These are phyloP conservation scores for Rhimphoctona megacephalus DNA, from an alignment of 2,888 invertebrate genomes.

Conservation along the genomic window DNA sequence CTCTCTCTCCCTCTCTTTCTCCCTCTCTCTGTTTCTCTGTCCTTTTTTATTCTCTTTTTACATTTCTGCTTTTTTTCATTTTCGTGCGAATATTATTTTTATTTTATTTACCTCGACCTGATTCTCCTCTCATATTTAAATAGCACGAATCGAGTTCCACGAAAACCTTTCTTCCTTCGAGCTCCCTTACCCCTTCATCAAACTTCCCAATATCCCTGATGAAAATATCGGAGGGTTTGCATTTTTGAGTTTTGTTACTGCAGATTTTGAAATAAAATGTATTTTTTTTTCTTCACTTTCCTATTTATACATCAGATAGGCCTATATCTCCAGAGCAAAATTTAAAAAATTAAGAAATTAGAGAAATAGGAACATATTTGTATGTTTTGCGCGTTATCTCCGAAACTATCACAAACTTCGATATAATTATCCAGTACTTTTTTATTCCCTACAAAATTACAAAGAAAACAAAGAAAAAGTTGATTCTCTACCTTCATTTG, in stretches of 20 bases:
- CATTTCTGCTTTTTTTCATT: constrained; percentile 16
- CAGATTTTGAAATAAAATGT: neutral
- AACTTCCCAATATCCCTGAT: neutral
- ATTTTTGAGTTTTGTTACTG: neutral
- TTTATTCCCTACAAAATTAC: too few relatives aligned
- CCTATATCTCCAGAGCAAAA: too few relatives aligned
- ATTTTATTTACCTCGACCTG: constrained; percentile 58
- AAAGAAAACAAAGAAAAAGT: too few relatives aligned
- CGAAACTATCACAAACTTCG: too few relatives aligned
- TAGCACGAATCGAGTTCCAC: constrained; percentile 55
- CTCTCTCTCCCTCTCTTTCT: too few relatives aligned
- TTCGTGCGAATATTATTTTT: constrained; percentile 43
- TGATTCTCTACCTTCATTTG: too few relatives aligned
- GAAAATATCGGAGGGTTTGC: neutral
- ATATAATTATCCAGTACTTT: too few relatives aligned
- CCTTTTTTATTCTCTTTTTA: constrained; percentile 28
- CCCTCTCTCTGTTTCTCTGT: constrained; percentile 16
- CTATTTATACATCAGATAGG: too few relatives aligned
- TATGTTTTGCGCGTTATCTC: too few relatives aligned
- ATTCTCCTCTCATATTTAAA: constrained; percentile 55
- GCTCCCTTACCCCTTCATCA: neutral
- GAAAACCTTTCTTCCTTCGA: constrained; percentile 42
- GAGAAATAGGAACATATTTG: too few relatives aligned
- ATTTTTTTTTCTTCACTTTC: neutral
- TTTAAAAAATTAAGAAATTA: too few relatives aligned